These are phyloP conservation scores for Semotilus atromaculatus DNA, from an alignment of 2,797 vertebrate genomes.

Conservation along the genomic window DNA sequence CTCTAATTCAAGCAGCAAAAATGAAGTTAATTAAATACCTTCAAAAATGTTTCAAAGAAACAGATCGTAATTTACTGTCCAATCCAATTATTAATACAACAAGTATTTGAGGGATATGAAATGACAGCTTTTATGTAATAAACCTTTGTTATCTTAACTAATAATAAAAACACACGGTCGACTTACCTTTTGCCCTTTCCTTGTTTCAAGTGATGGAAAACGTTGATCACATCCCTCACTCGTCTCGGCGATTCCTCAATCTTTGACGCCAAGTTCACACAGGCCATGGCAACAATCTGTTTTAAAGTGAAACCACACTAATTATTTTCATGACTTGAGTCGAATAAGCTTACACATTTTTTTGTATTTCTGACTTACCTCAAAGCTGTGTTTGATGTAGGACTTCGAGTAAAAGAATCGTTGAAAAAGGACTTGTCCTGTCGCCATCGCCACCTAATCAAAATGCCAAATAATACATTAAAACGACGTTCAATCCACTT, in stretches of 20 bases:
- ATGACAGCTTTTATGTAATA: background rate
- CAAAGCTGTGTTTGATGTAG: constrained; percentile 87
- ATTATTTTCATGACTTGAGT: background rate
- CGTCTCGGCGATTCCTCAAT: constrained; percentile 86
- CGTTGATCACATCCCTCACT: constrained; percentile 88
- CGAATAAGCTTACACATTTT: background rate
- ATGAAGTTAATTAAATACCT: too few species aligned
- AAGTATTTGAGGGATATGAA: background rate
- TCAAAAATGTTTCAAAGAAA: background rate
- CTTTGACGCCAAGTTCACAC: constrained; percentile 88
- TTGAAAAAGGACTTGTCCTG: constrained; percentile 86
- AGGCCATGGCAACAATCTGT: constrained; percentile 90
- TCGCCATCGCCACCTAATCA: constrained; percentile 86
- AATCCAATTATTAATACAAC: background rate
- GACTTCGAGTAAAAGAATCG: constrained; percentile 89
- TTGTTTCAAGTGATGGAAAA: constrained; percentile 86
- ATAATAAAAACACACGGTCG: background rate
- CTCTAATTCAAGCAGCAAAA: background rate
- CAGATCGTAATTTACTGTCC: background rate
- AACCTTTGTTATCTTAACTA: too few species aligned
- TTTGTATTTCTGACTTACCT: constrained; percentile 72
- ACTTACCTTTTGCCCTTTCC: constrained; percentile 85
- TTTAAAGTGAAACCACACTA: constrained; percentile 60
- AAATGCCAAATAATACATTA: constrained; percentile 21
- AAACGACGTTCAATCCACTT: background rate